These are phyloP conservation scores for Pelusios castaneus DNA, from an alignment of 2,113 vertebrate genomes.

Conservation along the genomic window DNA sequence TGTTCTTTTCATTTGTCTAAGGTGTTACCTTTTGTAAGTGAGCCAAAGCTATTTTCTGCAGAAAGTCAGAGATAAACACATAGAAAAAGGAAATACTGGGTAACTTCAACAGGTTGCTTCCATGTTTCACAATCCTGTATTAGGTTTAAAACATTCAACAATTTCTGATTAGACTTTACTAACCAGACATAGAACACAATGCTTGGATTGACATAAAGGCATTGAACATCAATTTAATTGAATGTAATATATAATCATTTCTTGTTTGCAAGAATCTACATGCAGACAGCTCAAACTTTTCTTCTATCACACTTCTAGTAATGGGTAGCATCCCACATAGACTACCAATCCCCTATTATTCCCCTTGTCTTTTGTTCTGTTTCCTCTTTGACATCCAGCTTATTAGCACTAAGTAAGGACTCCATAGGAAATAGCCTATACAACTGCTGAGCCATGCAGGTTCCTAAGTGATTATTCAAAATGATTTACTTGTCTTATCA, in stretches of 20 bases:
- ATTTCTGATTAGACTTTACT: background rate
- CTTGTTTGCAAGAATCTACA: conserved; percentile 7
- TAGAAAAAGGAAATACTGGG: background rate
- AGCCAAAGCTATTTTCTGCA: background rate
- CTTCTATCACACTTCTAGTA: background rate
- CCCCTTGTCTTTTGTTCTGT: background rate
- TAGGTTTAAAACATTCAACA: background rate
- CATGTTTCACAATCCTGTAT: background rate
- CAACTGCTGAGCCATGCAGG: background rate
- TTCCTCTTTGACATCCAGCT: background rate
- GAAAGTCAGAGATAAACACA: conserved; percentile 23
- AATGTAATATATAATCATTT: conserved; percentile 24
- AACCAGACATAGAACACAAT: background rate
- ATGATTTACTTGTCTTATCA: accelerated
- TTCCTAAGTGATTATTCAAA: accelerated
- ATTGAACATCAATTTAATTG: conserved; percentile 29
- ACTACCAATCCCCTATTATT: background rate
- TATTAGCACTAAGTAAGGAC: background rate
- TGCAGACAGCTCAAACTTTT: background rate
- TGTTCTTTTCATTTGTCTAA: background rate
- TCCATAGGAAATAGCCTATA: background rate
- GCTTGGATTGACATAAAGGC: background rate
- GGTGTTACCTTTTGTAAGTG: background rate
- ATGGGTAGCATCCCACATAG: background rate
- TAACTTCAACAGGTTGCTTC: background rate